A percentile compares a stretch with the other conserved stretches of the same genome.
phyloP scores from a whole-genome alignment of 2,797 vertebrate genomes.

The Malacoraja senta region DNA sequence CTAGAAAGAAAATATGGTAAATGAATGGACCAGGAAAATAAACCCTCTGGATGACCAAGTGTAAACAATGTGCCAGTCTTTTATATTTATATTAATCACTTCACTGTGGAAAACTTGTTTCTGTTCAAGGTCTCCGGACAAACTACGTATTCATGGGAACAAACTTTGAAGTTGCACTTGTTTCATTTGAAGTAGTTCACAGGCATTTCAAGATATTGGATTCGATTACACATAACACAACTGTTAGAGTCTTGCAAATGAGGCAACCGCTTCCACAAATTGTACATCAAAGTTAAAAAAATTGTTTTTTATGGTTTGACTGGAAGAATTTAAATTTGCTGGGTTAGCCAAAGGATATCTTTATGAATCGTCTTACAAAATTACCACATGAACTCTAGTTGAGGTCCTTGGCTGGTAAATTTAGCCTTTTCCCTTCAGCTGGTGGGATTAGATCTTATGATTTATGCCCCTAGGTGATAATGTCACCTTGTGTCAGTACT shows the following conservation, averaged over 20 bases:
- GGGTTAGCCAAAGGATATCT: background rate
- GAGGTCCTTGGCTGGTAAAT: background rate
- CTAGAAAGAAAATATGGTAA: background rate
- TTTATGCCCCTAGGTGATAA: background rate
- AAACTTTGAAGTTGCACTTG: background rate
- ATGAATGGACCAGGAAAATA: background rate
- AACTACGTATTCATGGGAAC: background rate
- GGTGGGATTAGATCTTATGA: background rate
- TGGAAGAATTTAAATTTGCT: background rate
- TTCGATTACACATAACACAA: background rate
- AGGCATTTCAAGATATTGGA: background rate
- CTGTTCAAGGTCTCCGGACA: background rate
- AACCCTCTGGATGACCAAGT: background rate
- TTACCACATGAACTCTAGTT: background rate
- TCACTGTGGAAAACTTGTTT: background rate
- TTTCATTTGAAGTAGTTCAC: background rate
- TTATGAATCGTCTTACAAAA: background rate
- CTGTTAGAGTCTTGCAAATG: background rate
- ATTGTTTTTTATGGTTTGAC: background rate
- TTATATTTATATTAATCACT: constrained; percentile 22
- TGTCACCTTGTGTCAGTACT: no score
- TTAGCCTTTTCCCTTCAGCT: background rate
- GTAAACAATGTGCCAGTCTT: background rate
- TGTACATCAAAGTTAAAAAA: background rate
- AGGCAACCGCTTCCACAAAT: background rate